phyloP scores from a whole-genome alignment of 2,797 vertebrate species.

The Peromyscus aztecus region DNA sequence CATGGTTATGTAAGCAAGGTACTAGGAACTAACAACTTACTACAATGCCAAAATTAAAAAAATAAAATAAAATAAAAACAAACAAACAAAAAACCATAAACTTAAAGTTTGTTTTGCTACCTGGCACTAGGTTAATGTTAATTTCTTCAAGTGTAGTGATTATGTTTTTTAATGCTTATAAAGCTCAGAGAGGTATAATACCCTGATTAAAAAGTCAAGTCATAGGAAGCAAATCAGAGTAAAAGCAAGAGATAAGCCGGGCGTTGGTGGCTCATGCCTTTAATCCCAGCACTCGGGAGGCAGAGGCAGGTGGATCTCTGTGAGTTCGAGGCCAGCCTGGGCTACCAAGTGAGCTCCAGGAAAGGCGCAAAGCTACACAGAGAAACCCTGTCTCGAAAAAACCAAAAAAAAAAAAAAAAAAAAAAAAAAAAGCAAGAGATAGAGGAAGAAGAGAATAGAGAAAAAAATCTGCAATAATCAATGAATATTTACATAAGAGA shows the following conservation, averaged over 20 bases:
- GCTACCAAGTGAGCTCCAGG: no score
- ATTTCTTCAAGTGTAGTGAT: neutral
- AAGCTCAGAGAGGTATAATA: neutral
- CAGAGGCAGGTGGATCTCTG: no score
- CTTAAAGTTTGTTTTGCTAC: neutral
- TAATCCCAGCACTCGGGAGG: no score
- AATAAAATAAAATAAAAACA: neutral
- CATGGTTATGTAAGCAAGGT: neutral
- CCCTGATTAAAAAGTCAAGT: neutral
- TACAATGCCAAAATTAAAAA: neutral
- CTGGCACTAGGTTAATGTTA: neutral
- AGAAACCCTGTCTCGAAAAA: no score
- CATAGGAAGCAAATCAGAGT: neutral
- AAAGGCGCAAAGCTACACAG: no score
- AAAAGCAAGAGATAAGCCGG: neutral
- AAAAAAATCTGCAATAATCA: neutral
- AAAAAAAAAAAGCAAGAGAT: neutral
- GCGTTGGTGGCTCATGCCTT: no score
- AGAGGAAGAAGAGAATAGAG: slow-evolving; percentile 6
- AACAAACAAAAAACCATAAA: neutral
- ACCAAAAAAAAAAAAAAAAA: no score
- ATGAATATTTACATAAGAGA: neutral
- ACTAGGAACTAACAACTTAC: neutral
- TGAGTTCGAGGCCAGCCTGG: no score
- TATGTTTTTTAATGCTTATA: neutral